A percentile compares a stretch with the other conserved stretches of the same genome.
These are phyloP conservation scores for Uropsilus gracilis DNA, from an alignment of 2,113 vertebrate genomes.

Conservation along the genomic window DNA sequence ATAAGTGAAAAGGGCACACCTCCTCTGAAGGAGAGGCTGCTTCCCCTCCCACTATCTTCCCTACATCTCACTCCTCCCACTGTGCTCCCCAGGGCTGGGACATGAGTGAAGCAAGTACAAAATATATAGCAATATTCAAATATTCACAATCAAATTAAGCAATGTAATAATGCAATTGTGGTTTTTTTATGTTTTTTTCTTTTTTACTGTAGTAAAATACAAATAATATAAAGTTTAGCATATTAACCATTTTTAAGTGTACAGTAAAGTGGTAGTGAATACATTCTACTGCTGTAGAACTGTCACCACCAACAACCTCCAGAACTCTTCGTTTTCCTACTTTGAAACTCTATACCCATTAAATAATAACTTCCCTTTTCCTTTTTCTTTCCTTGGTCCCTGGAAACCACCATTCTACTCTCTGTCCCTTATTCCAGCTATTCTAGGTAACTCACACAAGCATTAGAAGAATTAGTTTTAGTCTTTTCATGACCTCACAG, in stretches of 20 bases:
- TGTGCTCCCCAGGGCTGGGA: neutral
- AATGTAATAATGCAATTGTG: neutral
- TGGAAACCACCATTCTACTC: neutral
- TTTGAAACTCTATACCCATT: neutral
- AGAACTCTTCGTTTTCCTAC: neutral
- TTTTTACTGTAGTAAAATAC: neutral
- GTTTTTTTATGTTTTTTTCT: neutral
- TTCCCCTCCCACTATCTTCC: neutral
- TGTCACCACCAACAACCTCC: neutral
- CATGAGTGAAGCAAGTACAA: neutral
- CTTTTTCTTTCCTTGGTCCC: too few relatives aligned
- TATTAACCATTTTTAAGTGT: neutral
- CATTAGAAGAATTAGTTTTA: too few relatives aligned
- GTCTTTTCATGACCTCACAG: neutral
- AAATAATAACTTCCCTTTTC: neutral
- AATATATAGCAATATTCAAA: neutral
- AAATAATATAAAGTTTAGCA: neutral
- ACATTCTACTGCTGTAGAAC: neutral
- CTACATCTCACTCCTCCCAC: neutral
- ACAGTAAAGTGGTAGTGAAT: neutral
- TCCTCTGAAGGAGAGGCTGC: neutral
- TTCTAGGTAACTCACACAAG: neutral
- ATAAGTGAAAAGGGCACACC: neutral
- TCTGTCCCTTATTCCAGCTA: neutral
- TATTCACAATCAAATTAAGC: neutral